Percentiles rank a stretch among this genome's conserved stretches.
Evolutionary conservation across 2,113 vertebrate genomes (phyloP).

Genomic region (Tyrannus savana): DNA sequence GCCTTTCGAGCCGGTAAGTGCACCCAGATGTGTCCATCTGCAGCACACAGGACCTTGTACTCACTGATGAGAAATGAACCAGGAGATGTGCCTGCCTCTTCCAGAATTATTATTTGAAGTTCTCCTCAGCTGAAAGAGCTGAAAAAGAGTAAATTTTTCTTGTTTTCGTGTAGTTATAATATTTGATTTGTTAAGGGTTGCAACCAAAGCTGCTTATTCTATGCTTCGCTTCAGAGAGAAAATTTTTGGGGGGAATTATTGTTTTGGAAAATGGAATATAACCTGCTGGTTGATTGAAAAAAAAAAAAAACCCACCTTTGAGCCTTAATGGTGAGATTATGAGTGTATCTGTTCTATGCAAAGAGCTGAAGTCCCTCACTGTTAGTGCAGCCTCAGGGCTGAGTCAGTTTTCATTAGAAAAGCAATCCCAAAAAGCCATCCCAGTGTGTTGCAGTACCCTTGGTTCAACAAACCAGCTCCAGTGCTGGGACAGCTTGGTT

Average conservation of each 20-base stretch:
- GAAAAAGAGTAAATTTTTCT: not conserved
- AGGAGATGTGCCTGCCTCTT: not conserved
- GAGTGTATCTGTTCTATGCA: rapidly evolving
- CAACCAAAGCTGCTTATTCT: not conserved
- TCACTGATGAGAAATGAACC: not conserved
- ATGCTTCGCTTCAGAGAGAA: not conserved
- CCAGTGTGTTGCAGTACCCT: rapidly evolving
- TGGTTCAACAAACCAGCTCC: rapidly evolving
- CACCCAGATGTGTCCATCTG: rapidly evolving
- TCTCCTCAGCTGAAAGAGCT: not conserved
- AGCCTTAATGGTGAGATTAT: not conserved
- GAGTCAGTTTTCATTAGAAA: not conserved
- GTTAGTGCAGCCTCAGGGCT: not conserved
- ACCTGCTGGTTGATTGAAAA: not conserved
- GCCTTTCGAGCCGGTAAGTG: constrained; percentile 92
- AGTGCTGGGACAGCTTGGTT: not conserved
- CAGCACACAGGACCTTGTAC: not conserved
- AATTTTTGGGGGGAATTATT: not conserved
- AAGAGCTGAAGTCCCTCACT: not conserved
- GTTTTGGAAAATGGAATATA: not conserved
- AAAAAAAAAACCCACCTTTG: not conserved
- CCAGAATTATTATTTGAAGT: not conserved
- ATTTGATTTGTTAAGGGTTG: not conserved
- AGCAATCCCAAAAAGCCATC: not conserved
- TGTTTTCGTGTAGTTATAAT: not conserved